A percentile compares a stretch with the other conserved stretches of the same genome.
Conservation (phyloP, 2,888 invertebrate genomes). For the Baccha elongata region DNA sequence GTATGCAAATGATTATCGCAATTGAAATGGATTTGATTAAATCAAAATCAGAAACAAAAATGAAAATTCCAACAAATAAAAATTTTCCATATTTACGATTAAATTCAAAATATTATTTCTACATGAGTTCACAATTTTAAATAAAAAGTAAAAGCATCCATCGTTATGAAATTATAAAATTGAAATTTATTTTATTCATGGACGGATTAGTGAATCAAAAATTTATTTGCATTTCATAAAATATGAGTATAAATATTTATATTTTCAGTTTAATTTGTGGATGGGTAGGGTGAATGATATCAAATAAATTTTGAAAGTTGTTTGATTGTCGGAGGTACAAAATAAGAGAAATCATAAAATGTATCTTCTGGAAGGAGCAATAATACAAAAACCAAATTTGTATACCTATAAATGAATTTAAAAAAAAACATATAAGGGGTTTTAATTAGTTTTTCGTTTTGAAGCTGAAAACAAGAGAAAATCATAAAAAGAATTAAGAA, state of each 20-base stretch:
- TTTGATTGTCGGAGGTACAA: constrained; percentile 29
- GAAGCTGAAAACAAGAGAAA: not conserved
- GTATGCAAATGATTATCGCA: constrained; percentile 38
- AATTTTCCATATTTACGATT: constrained; percentile 1
- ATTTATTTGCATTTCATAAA: constrained; percentile 38
- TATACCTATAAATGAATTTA: constrained; percentile 32
- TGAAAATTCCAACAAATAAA: not conserved
- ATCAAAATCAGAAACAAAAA: constrained; percentile 1
- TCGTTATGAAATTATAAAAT: not conserved
- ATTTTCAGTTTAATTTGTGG: constrained; percentile 38
- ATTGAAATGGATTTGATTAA: constrained; percentile 14
- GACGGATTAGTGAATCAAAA: constrained; percentile 39
- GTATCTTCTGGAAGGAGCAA: constrained; percentile 11
- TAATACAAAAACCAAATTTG: constrained; percentile 9
- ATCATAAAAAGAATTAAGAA: not conserved
- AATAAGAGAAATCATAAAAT: constrained; percentile 6
- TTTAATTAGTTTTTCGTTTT: constrained; percentile 33
- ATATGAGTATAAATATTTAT: constrained; percentile 59
- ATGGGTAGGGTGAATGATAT: not conserved
- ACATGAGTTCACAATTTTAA: constrained; percentile 18
- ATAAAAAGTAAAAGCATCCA: not conserved
- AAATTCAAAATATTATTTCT: constrained; percentile 12
- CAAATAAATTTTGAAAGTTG: constrained; percentile 44
- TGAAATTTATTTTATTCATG: constrained; percentile 34
- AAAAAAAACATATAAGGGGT: constrained; percentile 4